Base-by-base conservation (phyloP, 2,888 invertebrate species). In the Ophonus ardosiacus region DNA sequence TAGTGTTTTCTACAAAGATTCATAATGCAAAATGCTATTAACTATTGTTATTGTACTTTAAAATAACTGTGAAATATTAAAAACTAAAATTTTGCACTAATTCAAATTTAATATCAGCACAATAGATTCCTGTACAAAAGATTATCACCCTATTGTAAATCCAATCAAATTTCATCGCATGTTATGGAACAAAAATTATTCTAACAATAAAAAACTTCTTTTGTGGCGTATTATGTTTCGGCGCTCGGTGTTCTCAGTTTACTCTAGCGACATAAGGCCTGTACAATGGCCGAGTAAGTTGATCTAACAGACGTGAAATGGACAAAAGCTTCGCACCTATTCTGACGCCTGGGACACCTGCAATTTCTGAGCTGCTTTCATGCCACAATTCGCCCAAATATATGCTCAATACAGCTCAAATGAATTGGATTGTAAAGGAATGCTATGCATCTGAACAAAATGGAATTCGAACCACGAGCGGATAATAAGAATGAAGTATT, bases 271-370 rank as follows among this genome's bases (percentile, higher is more conserved):
- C 68, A 40, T 38, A 38, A 15, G 38, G n/a, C 31, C n/a, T 13
- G 0, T 15, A 71, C 68, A 71, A 71, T 40, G 38, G 65, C 65
- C 10, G 38, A 40, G 40, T 71, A 71, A 71, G 68, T 71, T 71
- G 68, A 71, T 38, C 68, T 40, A 71, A 40, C 68, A 38, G 38
- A 71, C 68, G 40, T 71, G 68, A 38, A 71, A 17, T 38, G 18
- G 68, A 71, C 68, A 71, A 71, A 71, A 71, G 68, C 17, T 71
- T 71, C n/a, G 38, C 68, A 71, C 68, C 68, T 71, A 15, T 65
- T 65, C 31, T 31, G 65, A 65, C 65, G 65, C 65, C 65, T 71
- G 38, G 40, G 10, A 40, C 68, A 71, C 68, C 68, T 71, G 68
- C 68, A 38, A 40, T 71, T 40, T 40, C 40, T 31, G 65, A 38